These are phyloP conservation scores for Setipinna tenuifilis DNA, from an alignment of 2,797 vertebrate genomes.

Conservation along the genomic window DNA sequence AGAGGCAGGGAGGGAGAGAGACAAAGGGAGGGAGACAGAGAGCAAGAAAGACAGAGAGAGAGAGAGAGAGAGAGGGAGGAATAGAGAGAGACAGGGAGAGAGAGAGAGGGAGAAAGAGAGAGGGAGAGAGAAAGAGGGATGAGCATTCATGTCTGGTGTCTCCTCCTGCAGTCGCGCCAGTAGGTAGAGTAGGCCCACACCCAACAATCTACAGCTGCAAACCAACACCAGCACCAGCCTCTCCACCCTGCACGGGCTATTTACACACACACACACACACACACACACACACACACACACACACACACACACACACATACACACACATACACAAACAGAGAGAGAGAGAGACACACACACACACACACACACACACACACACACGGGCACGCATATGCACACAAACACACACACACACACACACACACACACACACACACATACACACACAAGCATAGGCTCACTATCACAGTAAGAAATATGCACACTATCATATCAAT, in stretches of 20 bases:
- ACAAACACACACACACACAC: background rate
- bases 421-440: conserved; percentile 16
- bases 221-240: conserved; percentile 36
- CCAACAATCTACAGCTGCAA: conserved; percentile 59
- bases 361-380: background rate
- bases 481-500: no score
- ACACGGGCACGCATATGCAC: no score
- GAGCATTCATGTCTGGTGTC: background rate
- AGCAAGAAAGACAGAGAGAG: no score
- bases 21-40: no score
- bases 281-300: conserved; percentile 3
- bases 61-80: no score
- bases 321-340: background rate
- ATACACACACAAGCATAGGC: background rate
- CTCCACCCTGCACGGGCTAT: background rate
- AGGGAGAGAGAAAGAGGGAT: no score
- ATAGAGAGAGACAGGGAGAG: no score
- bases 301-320: conserved; percentile 1
- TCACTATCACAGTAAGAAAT: no score
- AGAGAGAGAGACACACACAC: background rate
- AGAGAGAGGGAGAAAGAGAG: no score
- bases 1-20: no score
- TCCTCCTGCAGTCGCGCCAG: background rate
- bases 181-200: conserved; percentile 53
- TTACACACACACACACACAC: conserved; percentile 3